Conservation (phyloP, 2,797 vertebrate species). For the Sarcophilus harrisii region DNA sequence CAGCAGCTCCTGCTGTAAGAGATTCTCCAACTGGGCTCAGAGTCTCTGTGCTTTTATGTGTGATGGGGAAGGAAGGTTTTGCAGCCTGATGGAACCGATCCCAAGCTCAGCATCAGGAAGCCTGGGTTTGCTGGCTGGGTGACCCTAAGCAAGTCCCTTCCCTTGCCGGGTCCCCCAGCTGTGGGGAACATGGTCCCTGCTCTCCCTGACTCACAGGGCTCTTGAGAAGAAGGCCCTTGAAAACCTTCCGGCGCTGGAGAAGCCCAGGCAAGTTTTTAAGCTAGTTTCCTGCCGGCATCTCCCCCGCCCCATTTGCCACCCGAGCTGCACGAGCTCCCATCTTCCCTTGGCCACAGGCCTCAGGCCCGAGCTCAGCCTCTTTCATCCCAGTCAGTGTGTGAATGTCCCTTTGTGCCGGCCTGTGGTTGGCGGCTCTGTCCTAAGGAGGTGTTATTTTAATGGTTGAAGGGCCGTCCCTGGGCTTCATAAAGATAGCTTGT, state of each 20-base stretch:
- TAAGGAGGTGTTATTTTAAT: slow-evolving; percentile 88
- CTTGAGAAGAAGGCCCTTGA: not conserved
- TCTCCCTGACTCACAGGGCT: not conserved
- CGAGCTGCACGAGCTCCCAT: slow-evolving; percentile 41
- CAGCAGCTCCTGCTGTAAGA: too few species aligned
- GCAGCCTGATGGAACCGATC: not conserved
- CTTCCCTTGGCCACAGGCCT: slow-evolving; percentile 76
- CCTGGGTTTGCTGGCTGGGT: not conserved
- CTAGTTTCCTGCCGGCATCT: slow-evolving; percentile 15
- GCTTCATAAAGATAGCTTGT: slow-evolving; percentile 88
- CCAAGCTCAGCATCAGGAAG: not conserved
- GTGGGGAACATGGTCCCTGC: not conserved
- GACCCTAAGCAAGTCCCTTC: not conserved
- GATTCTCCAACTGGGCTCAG: slow-evolving; percentile 1
- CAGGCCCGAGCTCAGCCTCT: slow-evolving; percentile 78
- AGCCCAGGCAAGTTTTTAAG: not conserved
- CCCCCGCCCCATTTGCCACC: slow-evolving; percentile 39
- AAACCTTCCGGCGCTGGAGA: not conserved
- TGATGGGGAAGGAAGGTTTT: not conserved
- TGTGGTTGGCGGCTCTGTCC: slow-evolving; percentile 80
- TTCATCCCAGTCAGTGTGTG: slow-evolving; percentile 79
- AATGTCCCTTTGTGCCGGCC: slow-evolving; percentile 85
- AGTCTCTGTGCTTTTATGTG: slow-evolving; percentile 40
- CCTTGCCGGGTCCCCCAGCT: not conserved
- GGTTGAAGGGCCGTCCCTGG: slow-evolving; percentile 84